A percentile compares a stretch with the other conserved stretches of the same genome.
Evolutionary conservation across 2,888 invertebrate species (phyloP).

Genomic region (Yponomeuta malinellus): DNA sequence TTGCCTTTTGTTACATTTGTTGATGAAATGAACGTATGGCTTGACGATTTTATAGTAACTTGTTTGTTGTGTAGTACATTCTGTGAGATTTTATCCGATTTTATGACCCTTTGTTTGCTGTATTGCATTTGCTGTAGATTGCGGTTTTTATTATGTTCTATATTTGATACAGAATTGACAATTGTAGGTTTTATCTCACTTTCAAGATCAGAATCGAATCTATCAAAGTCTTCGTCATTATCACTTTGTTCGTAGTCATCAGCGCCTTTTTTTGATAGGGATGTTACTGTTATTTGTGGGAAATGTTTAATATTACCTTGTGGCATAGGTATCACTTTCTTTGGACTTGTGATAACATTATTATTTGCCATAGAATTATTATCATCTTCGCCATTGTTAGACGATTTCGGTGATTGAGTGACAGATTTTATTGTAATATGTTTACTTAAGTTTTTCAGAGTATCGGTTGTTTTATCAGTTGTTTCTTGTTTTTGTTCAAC

Average conservation of each 20-base stretch:
- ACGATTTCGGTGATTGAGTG: background rate
- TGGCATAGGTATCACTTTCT: background rate
- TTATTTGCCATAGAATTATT: background rate
- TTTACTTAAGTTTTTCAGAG: constrained; percentile 39
- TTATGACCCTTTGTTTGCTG: background rate
- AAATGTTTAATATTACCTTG: background rate
- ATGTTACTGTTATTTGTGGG: background rate
- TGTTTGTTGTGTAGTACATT: constrained; percentile 6
- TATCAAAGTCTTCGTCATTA: background rate
- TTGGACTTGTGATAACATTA: background rate
- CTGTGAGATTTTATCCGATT: background rate
- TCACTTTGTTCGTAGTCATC: background rate
- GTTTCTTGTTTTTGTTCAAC: constrained; percentile 18
- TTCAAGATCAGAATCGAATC: background rate
- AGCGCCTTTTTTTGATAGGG: background rate
- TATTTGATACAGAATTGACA: background rate
- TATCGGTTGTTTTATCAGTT: constrained; percentile 21
- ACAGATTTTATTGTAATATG: constrained; percentile 41
- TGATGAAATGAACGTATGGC: background rate
- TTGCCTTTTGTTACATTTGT: background rate
- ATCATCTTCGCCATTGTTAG: constrained; percentile 13
- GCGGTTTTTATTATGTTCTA: background rate
- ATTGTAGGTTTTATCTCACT: background rate
- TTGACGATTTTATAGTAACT: constrained; percentile 9
- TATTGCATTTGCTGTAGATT: background rate